Evolutionary conservation across 2,797 vertebrate species (phyloP), one percentile per base, ranked within the genome.

Genomic region (Poecilia wingei): DNA sequence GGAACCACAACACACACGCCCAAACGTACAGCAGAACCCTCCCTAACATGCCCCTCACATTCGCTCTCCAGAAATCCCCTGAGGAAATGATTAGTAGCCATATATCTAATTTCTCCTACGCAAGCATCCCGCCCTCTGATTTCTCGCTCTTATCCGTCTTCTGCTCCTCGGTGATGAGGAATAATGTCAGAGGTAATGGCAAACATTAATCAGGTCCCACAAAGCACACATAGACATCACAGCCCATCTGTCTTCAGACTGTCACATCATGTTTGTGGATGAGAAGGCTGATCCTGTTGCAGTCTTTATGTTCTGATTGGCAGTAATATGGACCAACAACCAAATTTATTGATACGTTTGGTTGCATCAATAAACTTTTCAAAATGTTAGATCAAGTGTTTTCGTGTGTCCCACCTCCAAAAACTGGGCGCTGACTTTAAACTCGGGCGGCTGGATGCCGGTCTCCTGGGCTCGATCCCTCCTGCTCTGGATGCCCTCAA

Each of bases 341-440:
- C 72, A 79, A 16, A 61, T 36, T 36, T 28, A 43, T 20, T 8
- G 47, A 49, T 53, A 33, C 39, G 68, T 39, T 39, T 39, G 36
- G 36, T 39, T 39, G 36, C 3, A 39, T 39, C 36, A 39, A 39
- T 39, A 6, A 1, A 79, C 57, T 80, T 43, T 61, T 77, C 75
- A 36, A 66, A 72, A 53, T 49, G 33, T 53, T 28, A 49, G 28
- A 83, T 74, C 1, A 31, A 57, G 45, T 20, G 47, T 66, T 20
- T 68, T 18, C 0, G 0, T 71, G 69, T 39, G 18, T 3, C 95
- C 28, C 88, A 99, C 98, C 98, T 99, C 98, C 61, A 99, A 94
- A 91, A 99, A 99, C 91, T 99, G 98, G 41, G 98, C 98, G 79
- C 96, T 99, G 96, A 99, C 97, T 98, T 99, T 99, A 90, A 99